These are phyloP conservation scores for Camptogramma bilineatum DNA, from an alignment of 2,888 invertebrate genomes.

Conservation along the genomic window DNA sequence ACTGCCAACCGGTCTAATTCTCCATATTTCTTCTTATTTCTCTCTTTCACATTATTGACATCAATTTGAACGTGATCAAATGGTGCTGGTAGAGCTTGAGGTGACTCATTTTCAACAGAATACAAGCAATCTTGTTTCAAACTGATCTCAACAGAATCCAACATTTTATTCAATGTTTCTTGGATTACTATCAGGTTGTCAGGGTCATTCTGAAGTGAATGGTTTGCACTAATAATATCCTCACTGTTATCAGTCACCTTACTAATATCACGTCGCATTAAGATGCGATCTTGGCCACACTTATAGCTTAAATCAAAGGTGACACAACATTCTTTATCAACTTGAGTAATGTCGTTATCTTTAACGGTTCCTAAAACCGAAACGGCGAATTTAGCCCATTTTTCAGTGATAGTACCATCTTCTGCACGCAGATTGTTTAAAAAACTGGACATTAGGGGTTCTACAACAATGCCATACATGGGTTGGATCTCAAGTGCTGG, in stretches of 20 bases:
- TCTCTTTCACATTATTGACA: constrained; percentile 59
- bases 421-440: constrained; percentile 67
- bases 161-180: constrained; percentile 80
- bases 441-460: constrained; percentile 71
- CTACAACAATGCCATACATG: constrained; percentile 73
- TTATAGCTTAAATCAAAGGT: constrained; percentile 86
- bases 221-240: not conserved
- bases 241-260: constrained; percentile 8
- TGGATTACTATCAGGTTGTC: constrained; percentile 56
- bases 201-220: constrained; percentile 9
- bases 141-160: constrained; percentile 87
- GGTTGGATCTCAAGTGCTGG: constrained; percentile 79
- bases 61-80: constrained; percentile 47
- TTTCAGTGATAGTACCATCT: constrained; percentile 71
- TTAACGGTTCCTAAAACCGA: constrained; percentile 72
- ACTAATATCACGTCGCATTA: constrained; percentile 72
- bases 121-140: constrained; percentile 83
- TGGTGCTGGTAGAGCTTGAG: constrained; percentile 51
- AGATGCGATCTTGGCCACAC: constrained; percentile 83
- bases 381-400: constrained; percentile 85
- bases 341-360: constrained; percentile 51
- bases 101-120: constrained; percentile 58
- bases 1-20: constrained; percentile 88
- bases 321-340: constrained; percentile 61
- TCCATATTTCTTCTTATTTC: constrained; percentile 64